Evolutionary conservation across 2,888 invertebrate species (phyloP).

Genomic region (Trissolcus brochymenae): DNA sequence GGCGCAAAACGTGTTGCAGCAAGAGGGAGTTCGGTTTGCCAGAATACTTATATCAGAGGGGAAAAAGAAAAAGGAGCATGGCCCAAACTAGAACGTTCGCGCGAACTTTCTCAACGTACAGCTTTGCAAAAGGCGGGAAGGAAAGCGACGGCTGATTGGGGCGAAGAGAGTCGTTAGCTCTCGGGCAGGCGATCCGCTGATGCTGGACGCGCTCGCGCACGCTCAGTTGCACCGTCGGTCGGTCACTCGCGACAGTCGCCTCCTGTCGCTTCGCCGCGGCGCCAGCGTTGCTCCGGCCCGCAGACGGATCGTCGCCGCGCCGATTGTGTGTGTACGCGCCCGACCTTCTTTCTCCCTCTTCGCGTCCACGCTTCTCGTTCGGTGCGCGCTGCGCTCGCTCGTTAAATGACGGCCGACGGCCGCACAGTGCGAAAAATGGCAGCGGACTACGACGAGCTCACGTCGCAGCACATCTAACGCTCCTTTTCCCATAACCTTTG

Average conservation of each 20-base stretch:
- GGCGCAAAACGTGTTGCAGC: too few species aligned
- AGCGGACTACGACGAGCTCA: constrained; percentile 72
- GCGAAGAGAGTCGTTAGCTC: background rate
- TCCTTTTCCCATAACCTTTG: constrained; percentile 24
- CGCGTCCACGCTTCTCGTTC: background rate
- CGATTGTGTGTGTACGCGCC: background rate
- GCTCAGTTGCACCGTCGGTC: constrained; percentile 37
- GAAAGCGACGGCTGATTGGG: background rate
- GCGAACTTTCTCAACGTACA: background rate
- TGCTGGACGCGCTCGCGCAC: constrained; percentile 11
- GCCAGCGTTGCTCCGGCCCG: constrained; percentile 29
- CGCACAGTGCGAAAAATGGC: constrained; percentile 66
- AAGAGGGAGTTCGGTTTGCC: background rate
- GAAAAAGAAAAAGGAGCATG: background rate
- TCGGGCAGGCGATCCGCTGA: background rate
- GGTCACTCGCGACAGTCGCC: constrained; percentile 36
- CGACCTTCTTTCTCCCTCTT: constrained; percentile 20
- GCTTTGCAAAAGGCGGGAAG: too few species aligned
- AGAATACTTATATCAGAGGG: background rate
- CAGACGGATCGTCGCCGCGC: constrained; percentile 27
- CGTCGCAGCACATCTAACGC: constrained; percentile 41
- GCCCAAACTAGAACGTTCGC: background rate
- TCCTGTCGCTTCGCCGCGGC: constrained; percentile 17
- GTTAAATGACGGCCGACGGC: constrained; percentile 32
- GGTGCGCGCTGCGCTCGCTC: constrained; percentile 11